Percentiles rank a stretch among this genome's conserved stretches.
These are phyloP conservation scores for Abramis brama DNA, from an alignment of 2,113 vertebrate genomes.

Conservation along the genomic window DNA sequence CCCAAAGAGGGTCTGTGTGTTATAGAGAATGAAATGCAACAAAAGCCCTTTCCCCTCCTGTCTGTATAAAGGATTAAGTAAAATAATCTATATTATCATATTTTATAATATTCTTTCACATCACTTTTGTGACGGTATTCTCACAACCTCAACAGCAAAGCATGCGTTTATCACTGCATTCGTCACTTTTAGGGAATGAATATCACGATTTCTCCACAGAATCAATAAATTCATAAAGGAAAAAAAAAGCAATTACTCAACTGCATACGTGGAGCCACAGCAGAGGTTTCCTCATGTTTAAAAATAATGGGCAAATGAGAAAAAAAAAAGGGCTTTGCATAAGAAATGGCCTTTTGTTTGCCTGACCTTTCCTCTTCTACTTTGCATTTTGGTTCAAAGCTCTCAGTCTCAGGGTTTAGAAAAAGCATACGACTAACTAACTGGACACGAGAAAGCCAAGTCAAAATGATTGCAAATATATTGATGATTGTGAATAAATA, in stretches of 20 bases:
- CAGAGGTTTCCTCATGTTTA: neutral
- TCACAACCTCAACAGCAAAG: neutral
- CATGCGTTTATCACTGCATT: neutral
- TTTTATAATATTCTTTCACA: neutral
- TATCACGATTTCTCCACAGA: neutral
- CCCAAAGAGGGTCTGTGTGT: conserved; percentile 57
- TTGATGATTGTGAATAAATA: neutral
- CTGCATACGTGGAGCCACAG: neutral
- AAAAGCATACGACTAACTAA: neutral
- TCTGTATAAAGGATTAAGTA: neutral
- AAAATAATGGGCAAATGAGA: neutral
- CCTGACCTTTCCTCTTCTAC: conserved; percentile 27
- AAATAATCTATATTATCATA: neutral
- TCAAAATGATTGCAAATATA: neutral
- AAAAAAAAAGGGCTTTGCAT: neutral
- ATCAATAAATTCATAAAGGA: neutral
- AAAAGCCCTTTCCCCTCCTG: neutral
- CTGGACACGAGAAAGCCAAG: neutral
- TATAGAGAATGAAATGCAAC: neutral
- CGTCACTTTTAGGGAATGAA: neutral
- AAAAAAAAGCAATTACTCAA: neutral
- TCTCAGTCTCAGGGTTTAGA: neutral
- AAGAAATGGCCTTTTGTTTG: neutral
- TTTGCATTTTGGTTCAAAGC: neutral
- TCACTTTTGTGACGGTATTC: neutral